Percentiles rank a stretch among this genome's conserved stretches.
Evolutionary conservation across 2,888 invertebrate genomes (phyloP).

Genomic region (Axea sp.): DNA sequence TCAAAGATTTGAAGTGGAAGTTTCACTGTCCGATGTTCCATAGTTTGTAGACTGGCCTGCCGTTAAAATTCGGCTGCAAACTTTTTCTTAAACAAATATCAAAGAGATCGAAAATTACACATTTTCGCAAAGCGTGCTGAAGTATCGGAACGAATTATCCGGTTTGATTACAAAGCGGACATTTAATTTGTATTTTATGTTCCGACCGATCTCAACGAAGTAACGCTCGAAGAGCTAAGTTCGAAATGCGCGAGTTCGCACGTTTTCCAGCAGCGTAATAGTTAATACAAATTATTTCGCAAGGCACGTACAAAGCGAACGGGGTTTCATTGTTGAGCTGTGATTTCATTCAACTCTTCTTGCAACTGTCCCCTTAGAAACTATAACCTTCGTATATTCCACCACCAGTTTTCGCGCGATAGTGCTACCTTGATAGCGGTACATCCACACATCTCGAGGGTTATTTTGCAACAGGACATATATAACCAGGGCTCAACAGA

Average conservation of each 20-base stretch:
- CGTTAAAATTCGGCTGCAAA: slow-evolving; percentile 40
- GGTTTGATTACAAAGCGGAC: slow-evolving; percentile 14
- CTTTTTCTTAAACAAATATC: slow-evolving; percentile 48
- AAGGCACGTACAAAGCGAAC: slow-evolving; percentile 24
- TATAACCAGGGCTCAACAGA: slow-evolving; percentile 73
- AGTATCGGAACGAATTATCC: slow-evolving; percentile 27
- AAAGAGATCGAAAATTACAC: slow-evolving; percentile 18
- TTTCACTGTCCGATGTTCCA: slow-evolving; percentile 18
- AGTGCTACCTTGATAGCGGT: slow-evolving; percentile 47
- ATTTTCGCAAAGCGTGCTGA: too few species aligned
- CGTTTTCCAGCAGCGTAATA: too few species aligned
- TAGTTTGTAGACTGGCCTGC: slow-evolving; percentile 16
- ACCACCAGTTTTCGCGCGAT: slow-evolving; percentile 61
- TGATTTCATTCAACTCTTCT: slow-evolving; percentile 58
- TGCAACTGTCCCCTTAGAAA: slow-evolving; percentile 41
- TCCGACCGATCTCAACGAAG: neutral
- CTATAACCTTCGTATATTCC: slow-evolving; percentile 55
- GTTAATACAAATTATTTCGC: too few species aligned
- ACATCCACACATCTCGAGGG: slow-evolving; percentile 65
- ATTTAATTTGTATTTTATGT: slow-evolving; percentile 28
- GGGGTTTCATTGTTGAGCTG: slow-evolving; percentile 43
- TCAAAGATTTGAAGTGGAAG: slow-evolving; percentile 42
- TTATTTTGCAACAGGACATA: slow-evolving; percentile 67
- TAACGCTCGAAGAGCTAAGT: neutral
- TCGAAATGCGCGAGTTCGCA: too few species aligned